Conservation (phyloP, 2,888 invertebrate species). For the Cyaniris semiargus region DNA sequence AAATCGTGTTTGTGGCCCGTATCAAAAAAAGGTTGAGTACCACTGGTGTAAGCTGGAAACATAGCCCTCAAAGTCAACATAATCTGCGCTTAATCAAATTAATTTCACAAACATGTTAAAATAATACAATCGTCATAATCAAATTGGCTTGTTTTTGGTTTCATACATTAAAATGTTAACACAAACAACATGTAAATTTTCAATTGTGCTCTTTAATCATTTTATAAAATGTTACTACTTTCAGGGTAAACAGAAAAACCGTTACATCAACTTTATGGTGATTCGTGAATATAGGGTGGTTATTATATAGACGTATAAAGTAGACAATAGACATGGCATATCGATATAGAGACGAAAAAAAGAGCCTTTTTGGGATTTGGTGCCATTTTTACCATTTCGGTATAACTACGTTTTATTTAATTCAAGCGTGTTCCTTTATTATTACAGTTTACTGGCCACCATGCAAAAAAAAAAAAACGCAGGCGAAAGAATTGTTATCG, state of each 20-base stretch:
- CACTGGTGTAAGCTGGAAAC: too few relatives aligned
- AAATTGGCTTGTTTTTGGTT: neutral
- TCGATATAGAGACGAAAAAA: too few relatives aligned
- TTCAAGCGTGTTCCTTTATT: too few relatives aligned
- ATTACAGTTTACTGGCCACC: too few relatives aligned
- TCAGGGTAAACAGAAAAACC: conserved; percentile 12
- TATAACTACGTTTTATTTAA: too few relatives aligned
- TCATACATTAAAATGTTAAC: neutral
- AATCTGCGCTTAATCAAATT: neutral
- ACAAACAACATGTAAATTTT: neutral
- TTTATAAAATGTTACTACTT: conserved; percentile 3
- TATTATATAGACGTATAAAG: conserved; percentile 34
- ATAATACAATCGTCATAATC: neutral
- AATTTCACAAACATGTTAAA: neutral
- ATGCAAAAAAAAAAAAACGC: too few relatives aligned
- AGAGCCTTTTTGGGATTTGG: too few relatives aligned
- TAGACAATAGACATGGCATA: too few relatives aligned
- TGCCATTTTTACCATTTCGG: too few relatives aligned
- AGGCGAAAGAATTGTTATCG: too few relatives aligned
- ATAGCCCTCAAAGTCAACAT: neutral
- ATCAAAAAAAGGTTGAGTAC: too few relatives aligned
- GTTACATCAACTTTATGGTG: conserved; percentile 19
- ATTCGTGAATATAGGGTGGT: conserved; percentile 23
- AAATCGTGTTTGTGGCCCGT: too few relatives aligned
- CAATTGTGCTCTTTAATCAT: neutral